Percentiles rank a stretch among this genome's conserved stretches.
Conservation (phyloP, 2,888 invertebrate species). For the Eupsilia transversa region DNA sequence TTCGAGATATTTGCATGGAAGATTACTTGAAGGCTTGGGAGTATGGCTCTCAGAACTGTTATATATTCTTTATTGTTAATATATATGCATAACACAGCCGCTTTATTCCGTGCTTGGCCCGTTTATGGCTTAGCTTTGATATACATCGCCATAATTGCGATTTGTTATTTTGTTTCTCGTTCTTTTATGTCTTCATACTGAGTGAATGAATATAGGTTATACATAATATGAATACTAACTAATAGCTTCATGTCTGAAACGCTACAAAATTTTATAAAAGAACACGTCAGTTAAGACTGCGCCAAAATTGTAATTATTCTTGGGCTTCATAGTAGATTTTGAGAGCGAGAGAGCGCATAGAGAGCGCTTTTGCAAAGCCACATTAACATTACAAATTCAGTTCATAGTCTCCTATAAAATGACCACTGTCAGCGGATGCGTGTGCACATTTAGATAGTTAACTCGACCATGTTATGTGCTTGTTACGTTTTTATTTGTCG, state of each 20-base stretch:
- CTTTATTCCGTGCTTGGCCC: constrained; percentile 31
- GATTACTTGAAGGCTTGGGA: constrained; percentile 9
- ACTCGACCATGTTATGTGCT: neutral
- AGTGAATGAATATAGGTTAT: no score
- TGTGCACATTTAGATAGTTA: neutral
- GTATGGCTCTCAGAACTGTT: constrained; percentile 7
- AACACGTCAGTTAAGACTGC: neutral
- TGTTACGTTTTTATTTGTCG: neutral
- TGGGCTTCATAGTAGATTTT: no score
- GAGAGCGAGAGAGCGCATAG: no score
- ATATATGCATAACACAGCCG: constrained; percentile 33
- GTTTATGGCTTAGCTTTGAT: constrained; percentile 44
- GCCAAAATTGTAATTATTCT: neutral
- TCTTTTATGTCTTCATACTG: constrained; percentile 15
- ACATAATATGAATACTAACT: neutral
- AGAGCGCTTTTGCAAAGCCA: neutral
- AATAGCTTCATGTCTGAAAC: no score
- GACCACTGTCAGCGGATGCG: neutral
- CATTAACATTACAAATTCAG: neutral
- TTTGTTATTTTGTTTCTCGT: constrained; percentile 21
- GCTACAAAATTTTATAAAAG: neutral
- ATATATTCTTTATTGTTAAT: constrained; percentile 46
- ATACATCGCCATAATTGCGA: constrained; percentile 28
- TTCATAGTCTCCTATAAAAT: constrained; percentile 1
- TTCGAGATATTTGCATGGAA: constrained; percentile 35